phyloP scores from a whole-genome alignment of 2,888 invertebrate species.

The Drosophila mayaguana region DNA sequence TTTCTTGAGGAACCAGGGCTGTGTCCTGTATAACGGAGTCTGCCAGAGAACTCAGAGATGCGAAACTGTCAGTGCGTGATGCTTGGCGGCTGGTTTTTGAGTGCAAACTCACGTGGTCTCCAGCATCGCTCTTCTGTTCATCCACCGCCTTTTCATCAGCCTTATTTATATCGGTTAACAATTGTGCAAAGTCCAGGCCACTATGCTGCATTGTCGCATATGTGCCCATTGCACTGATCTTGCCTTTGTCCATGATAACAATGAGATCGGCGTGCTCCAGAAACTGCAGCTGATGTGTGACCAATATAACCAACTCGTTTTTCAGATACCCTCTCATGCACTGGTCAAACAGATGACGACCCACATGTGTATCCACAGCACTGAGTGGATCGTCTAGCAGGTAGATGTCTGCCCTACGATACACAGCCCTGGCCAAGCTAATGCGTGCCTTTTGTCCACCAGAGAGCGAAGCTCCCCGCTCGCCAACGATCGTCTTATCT shows the following conservation, averaged over 20 bases:
- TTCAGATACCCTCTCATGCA: conserved; percentile 85
- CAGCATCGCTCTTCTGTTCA: conserved; percentile 68
- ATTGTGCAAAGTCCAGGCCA: conserved; percentile 91
- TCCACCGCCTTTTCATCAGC: conserved; percentile 63
- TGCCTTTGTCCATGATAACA: conserved; percentile 83
- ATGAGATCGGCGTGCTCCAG: conserved; percentile 88
- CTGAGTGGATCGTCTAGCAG: conserved; percentile 95
- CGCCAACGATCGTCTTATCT: conserved; percentile 89
- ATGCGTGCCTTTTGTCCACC: conserved; percentile 96
- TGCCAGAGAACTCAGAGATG: conserved; percentile 86
- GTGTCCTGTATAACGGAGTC: conserved; percentile 82
- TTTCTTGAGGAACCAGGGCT: conserved; percentile 86
- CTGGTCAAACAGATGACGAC: conserved; percentile 93
- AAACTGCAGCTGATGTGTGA: conserved; percentile 94
- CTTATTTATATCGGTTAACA: conserved; percentile 87
- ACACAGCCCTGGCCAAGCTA: conserved; percentile 94
- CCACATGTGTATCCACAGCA: conserved; percentile 96
- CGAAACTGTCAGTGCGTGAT: conserved; percentile 81
- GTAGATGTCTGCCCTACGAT: conserved; percentile 93
- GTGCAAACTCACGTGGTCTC: conserved; percentile 26
- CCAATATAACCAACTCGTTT: conserved; percentile 90
- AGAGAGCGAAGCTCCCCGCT: conserved; percentile 92
- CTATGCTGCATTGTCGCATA: conserved; percentile 90
- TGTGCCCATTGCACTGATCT: conserved; percentile 87
- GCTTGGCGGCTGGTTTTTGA: conserved; percentile 62